phyloP scores from a whole-genome alignment of 2,797 vertebrate species.

The Craterocephalus amniculus region DNA sequence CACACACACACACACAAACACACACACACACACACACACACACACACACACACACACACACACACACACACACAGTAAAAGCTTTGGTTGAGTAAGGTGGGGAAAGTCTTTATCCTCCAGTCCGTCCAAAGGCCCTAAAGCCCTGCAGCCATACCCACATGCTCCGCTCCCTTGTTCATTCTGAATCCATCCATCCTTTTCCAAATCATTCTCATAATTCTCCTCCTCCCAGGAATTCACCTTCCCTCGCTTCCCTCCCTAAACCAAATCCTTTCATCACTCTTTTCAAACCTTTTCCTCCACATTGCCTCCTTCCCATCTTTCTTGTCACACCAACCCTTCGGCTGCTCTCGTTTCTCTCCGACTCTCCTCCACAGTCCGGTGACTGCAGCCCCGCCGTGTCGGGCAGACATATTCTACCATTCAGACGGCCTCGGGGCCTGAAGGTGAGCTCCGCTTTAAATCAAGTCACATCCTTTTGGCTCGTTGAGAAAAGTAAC shows the following conservation, averaged over 20 bases:
- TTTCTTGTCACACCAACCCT: slow-evolving; percentile 13
- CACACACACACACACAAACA: no score
- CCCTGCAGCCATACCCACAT: slow-evolving; percentile 55
- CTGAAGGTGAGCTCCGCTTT: slow-evolving; percentile 33
- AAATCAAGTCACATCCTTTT: slow-evolving; percentile 53
- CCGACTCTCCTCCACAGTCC: slow-evolving; percentile 49
- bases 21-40: no score
- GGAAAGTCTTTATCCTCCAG: slow-evolving; percentile 63
- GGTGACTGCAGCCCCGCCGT: slow-evolving; percentile 61
- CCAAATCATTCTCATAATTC: slow-evolving; percentile 38
- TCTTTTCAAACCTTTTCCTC: slow-evolving; percentile 23
- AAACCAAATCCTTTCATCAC: slow-evolving; percentile 31
- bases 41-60: slow-evolving; percentile 28
- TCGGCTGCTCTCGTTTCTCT: slow-evolving; percentile 27
- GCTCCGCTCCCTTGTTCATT: slow-evolving; percentile 19
- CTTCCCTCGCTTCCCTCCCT: slow-evolving; percentile 14
- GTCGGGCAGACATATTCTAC: slow-evolving; percentile 75
- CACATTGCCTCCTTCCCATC: slow-evolving; percentile 9
- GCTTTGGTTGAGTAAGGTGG: slow-evolving; percentile 60
- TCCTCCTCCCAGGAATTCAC: slow-evolving; percentile 25
- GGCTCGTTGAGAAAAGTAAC: slow-evolving; percentile 36
- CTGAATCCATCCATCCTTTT: slow-evolving; percentile 21
- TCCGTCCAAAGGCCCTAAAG: slow-evolving; percentile 49
- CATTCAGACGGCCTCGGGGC: slow-evolving; percentile 69
- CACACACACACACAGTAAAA: slow-evolving; percentile 33